Evolutionary conservation across 2,888 invertebrate genomes (phyloP), one percentile per base, ranked within the genome.

Genomic region (Ophioninae sp.): DNA sequence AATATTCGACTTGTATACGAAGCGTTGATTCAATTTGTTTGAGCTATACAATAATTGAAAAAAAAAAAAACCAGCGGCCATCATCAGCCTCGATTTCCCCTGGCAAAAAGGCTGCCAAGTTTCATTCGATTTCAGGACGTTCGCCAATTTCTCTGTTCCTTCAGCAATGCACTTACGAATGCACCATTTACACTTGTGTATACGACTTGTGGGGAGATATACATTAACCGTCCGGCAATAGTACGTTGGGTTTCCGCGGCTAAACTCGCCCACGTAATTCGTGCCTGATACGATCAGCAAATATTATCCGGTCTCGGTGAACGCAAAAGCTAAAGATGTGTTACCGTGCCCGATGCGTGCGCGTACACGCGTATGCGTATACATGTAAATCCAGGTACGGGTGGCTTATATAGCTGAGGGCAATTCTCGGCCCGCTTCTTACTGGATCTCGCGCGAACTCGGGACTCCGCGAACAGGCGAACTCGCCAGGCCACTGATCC

Each of bases 281-380:
- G 85, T 77, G 83, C 86, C 86, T 85, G 88, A 89, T 89, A 89
- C 87, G 86, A 89, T 89, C 90, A 87, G 88, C 72, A 67, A 88
- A 90, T 87, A 87, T 89, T 87, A 87, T 87, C 88, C 89, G 88
- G 88, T 88, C 88, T 80, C 70, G 76, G 67, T 44, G 79, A 78
- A 68, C 79, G 81, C 78, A 39, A 76, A 57, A 75, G 70, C 69
- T 65, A 83, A 83, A 81, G 79, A 81, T 84, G 84, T 79, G 84
- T 81, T 62, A 56, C 62, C 62, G 67, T 20, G 30, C 30, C 30
- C 30, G 30, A 30, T 30, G 30, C 30, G 30, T 30, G 30, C 56
- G 13, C 13, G 57, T 65, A 67, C 44, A 17, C 17, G 5, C 37
- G 20, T 44, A 8, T 68, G 41, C 23, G 30, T 67, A 21, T n/a